A percentile compares a stretch with the other conserved stretches of the same genome.
These are phyloP conservation scores for Aptenodytes patagonicus DNA, from an alignment of 2,113 vertebrate genomes.

Conservation along the genomic window DNA sequence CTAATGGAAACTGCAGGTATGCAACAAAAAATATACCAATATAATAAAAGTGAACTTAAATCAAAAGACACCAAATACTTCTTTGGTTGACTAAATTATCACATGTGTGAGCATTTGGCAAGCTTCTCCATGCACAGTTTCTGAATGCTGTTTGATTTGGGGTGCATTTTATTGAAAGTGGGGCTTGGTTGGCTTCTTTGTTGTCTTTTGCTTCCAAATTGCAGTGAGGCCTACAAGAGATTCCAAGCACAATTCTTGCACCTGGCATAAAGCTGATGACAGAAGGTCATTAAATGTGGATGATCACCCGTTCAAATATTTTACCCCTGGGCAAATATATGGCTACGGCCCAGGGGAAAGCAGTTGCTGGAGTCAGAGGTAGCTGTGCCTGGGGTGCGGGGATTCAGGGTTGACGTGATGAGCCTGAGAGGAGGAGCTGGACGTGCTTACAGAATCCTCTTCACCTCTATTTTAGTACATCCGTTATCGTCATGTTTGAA, in stretches of 20 bases:
- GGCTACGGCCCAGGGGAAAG: not conserved
- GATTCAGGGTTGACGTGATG: not conserved
- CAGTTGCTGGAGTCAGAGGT: not conserved
- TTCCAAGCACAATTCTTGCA: not conserved
- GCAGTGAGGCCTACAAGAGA: not conserved
- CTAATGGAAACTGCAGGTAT: not conserved
- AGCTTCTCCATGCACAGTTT: not conserved
- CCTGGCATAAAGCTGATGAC: slow-evolving; percentile 8
- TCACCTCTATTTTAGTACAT: slow-evolving; percentile 32
- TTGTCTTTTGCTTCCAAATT: not conserved
- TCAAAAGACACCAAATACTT: not conserved
- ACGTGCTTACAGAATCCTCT: not conserved
- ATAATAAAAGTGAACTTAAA: not conserved
- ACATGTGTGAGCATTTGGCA: not conserved
- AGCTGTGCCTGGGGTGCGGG: not conserved
- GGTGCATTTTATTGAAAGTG: not conserved
- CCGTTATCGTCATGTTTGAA: not conserved
- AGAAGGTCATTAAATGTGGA: not conserved
- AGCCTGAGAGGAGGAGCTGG: not conserved
- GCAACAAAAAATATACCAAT: not conserved
- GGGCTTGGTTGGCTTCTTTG: not conserved
- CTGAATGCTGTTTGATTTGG: not conserved
- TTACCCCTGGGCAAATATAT: not conserved
- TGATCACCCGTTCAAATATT: not conserved
- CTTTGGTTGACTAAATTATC: not conserved